These are phyloP conservation scores for Orientallactaga sibirica DNA, from an alignment of 2,797 vertebrate genomes.

Conservation along the genomic window DNA sequence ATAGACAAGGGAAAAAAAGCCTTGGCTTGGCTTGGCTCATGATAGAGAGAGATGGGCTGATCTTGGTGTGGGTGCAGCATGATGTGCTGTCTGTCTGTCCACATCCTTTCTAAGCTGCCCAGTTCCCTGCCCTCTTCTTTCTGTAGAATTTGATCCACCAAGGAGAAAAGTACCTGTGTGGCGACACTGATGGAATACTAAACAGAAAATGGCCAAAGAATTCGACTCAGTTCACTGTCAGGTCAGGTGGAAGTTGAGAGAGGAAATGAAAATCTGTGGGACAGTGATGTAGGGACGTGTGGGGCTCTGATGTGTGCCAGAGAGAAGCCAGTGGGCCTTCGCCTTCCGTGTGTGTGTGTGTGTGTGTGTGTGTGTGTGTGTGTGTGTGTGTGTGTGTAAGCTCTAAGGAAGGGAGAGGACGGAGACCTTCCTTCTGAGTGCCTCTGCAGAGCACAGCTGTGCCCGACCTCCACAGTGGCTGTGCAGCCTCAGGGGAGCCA, in stretches of 20 bases:
- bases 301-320: rapidly evolving
- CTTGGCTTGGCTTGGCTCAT: not conserved
- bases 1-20: not conserved
- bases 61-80: no score
- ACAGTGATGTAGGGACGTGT: not conserved
- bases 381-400: not conserved
- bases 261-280: not conserved
- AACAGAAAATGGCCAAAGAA: not conserved
- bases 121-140: not conserved
- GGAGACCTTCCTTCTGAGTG: no score
- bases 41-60: not conserved
- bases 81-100: not conserved
- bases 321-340: no score
- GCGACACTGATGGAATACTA: not conserved
- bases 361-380: not conserved
- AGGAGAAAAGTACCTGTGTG: not conserved
- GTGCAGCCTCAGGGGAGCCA: no score
- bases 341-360: not conserved
- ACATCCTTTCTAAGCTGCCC: not conserved
- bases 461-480: no score
- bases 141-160: not conserved
- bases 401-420: not conserved
- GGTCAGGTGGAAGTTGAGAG: constrained; percentile 39
- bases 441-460: not conserved
- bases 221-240: constrained; percentile 16